Base-by-base conservation (phyloP, 64 coral and sea anemone species). In the Dendronephthya gigantea region DNA sequence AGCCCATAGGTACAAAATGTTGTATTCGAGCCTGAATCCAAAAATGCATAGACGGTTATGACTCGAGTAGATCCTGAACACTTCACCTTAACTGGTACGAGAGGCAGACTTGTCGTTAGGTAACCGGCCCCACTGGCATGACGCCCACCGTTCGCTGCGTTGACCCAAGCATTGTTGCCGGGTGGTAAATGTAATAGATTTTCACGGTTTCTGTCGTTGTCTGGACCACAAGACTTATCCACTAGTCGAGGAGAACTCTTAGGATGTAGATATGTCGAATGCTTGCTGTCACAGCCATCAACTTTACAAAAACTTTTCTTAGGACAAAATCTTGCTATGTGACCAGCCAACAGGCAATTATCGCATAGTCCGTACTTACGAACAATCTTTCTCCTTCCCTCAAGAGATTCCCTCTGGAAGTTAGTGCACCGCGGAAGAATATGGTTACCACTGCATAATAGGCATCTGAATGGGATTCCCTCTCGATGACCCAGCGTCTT, bases 21-120 rank as follows among this genome's bases (percentile, higher is more conserved):
- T 7, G 87, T 65, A 39, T 83, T 83, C 12, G 87, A 88, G 0
- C 87, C 87, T 13, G 40, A 58, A 33, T 88, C 87, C 9, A 88
- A n/a, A 33, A 88, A 88, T 0, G 81, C 49, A n/a, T 88, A 83
- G 2, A n/a, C n/a, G n/a, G n/a, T n/a, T n/a, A n/a, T n/a, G n/a
- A n/a, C n/a, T n/a, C n/a, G n/a, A n/a, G n/a, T n/a, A n/a, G n/a
- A n/a, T n/a, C n/a, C n/a, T n/a, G n/a, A n/a, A n/a, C n/a, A n/a
- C n/a, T n/a, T n/a, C n/a, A n/a, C n/a, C n/a, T n/a, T n/a, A n/a
- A n/a, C n/a, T n/a, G n/a, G n/a, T n/a, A n/a, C n/a, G n/a, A n/a
- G n/a, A n/a, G n/a, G n/a, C n/a, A n/a, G n/a, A n/a, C n/a, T n/a
- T n/a, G n/a, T n/a, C n/a, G n/a, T n/a, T n/a, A n/a, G n/a, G n/a